A percentile compares a stretch with the other conserved stretches of the same genome.
Evolutionary conservation across 2,888 invertebrate genomes (phyloP).

Genomic region (Microctonus hyperodae): DNA sequence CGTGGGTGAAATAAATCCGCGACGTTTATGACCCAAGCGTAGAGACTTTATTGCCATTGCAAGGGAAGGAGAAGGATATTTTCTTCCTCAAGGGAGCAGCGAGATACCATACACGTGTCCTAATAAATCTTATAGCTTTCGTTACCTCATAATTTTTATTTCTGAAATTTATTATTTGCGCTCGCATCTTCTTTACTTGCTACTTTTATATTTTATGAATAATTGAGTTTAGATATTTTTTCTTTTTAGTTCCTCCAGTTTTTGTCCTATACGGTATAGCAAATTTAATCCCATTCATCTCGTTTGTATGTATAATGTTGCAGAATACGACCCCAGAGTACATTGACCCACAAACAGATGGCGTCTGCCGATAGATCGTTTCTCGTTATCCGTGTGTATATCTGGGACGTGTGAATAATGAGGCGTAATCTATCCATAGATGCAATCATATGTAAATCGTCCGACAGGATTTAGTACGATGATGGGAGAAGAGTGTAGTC

Average conservation of each 20-base stretch:
- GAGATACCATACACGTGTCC: conserved; percentile 15
- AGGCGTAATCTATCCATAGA: conserved; percentile 14
- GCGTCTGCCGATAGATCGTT: conserved; percentile 14
- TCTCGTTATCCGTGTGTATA: conserved; percentile 16
- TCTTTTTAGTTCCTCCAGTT: neutral
- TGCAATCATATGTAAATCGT: conserved; percentile 21
- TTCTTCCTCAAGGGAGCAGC: conserved; percentile 13
- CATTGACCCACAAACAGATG: conserved; percentile 2
- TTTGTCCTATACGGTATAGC: neutral
- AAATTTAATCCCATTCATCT: neutral
- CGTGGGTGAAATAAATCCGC: conserved; percentile 21
- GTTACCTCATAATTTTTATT: conserved; percentile 10
- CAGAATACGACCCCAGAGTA: conserved; percentile 12
- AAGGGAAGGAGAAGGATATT: neutral
- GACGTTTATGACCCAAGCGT: conserved; percentile 22
- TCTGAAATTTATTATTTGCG: neutral
- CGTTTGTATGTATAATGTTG: neutral
- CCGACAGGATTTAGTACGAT: neutral
- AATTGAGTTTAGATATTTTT: neutral
- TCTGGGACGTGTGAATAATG: conserved; percentile 16
- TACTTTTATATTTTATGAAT: conserved; percentile 4
- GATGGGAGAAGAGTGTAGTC: neutral
- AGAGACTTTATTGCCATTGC: conserved; percentile 15
- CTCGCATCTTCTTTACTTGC: neutral
- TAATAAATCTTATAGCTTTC: conserved; percentile 17